These are phyloP conservation scores for Ridgeia piscesae DNA, from an alignment of 1,140 invertebrate species.

Conservation along the genomic window DNA sequence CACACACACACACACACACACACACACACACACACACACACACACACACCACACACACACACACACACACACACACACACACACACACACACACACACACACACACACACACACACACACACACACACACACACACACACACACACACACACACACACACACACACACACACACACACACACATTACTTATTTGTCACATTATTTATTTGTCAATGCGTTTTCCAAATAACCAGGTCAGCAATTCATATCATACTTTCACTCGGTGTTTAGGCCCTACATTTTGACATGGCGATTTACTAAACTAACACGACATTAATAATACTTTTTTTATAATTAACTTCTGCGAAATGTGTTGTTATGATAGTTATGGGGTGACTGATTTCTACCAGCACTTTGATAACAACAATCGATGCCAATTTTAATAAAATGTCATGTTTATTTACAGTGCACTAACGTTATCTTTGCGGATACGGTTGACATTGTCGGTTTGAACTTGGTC, in stretches of 20 bases:
- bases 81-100: too few species aligned
- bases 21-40: too few species aligned
- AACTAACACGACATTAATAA: background rate
- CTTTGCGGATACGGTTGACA: too few species aligned
- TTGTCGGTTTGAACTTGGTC: background rate
- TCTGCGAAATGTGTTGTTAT: background rate
- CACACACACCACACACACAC: too few species aligned
- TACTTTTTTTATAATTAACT: too few species aligned
- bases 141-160: too few species aligned
- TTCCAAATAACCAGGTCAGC: background rate
- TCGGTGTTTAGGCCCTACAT: background rate
- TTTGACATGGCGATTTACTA: background rate
- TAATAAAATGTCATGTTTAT: background rate
- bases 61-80: too few species aligned
- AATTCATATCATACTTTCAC: background rate
- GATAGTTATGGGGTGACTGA: background rate
- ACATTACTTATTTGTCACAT: too few species aligned
- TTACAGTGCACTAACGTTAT: background rate
- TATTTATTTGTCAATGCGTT: background rate
- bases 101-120: too few species aligned
- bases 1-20: too few species aligned
- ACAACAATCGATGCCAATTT: background rate
- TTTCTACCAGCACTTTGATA: background rate
- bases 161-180: too few species aligned
- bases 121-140: too few species aligned